Base-by-base conservation (phyloP, 2,888 invertebrate genomes). In the Ryuthela nishihirai region DNA sequence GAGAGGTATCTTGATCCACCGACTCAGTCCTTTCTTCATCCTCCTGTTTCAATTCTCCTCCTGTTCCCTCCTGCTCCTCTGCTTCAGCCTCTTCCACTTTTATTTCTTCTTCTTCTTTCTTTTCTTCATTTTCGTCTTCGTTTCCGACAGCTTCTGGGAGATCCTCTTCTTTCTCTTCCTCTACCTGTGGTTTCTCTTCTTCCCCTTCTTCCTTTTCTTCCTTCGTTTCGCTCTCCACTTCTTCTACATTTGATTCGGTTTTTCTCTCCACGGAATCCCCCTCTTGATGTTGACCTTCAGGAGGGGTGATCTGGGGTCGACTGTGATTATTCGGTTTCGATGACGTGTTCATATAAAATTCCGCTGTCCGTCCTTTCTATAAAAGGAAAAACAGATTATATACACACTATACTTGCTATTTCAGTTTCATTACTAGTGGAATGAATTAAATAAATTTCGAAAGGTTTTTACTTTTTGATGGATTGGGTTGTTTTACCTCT, bases 311-410 rank as follows among this genome's bases (percentile, higher is more conserved):
- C 0, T 53, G 53, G n/a, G 43, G 32, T 2, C 18, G 46, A 1
- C 24, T 46, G 7, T 7, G 12, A 29, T 7, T 9, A 29, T 7
- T 29, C 12, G 29, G 29, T 29, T 29, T 29, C 12, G 29, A 9
- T 40, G n/a, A n/a, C n/a, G n/a, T n/a, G 39, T 48, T 49, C 46
- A 65, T 43, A 44, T 67, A 67, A 46, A 63, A 64, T 24, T 67
- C 67, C 6, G 67, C 65, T 3, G 67, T 60, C 47, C 64, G 45
- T 32, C 67, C 67, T 47, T 60, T 66, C 62, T 65, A 35, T 2
- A 32, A 44, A 4, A 10, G 17, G 1, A 23, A 21, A 29, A 2
- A 1, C 4, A n/a, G n/a, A n/a, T n/a, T n/a, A n/a, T n/a, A n/a
- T n/a, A n/a, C n/a, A n/a, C n/a, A n/a, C n/a, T n/a, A n/a, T n/a